Evolutionary conservation across 2,113 vertebrate genomes (phyloP), one percentile per base, ranked within the genome.

Genomic region (Cisticola juncidis): DNA sequence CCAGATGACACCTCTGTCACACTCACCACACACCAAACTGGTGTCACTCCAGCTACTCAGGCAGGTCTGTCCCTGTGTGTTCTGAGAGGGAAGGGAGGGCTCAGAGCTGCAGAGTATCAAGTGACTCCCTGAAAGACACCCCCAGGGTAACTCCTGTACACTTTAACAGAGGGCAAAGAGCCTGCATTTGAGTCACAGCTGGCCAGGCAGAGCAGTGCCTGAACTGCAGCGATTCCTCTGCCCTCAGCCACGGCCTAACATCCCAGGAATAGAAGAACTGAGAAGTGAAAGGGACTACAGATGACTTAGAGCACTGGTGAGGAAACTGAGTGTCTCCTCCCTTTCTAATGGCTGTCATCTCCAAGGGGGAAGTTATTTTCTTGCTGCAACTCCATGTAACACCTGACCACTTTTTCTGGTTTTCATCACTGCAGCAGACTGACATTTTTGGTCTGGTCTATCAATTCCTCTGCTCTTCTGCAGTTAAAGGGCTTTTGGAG

Each of bases 11-110:
- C 29, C 14, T 60, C 29, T 6, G 29, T 9, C 53, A n/a, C 42
- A 4, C 2, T 24, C 5, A 8, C 2, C 60, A 58, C 54, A 4
- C 42, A 11, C 33, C 65, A 45, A 26, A 22, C 65, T 9, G 19
- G 9, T 4, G 9, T 3, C 31, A 14, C 48, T n/a, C 29, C 79
- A 77, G 45, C 62, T 77, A 1, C 16, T 50, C 74, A 14, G 61
- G 29, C 24, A 72, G 4, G 16, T 15, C 68, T 42, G 22, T 11
- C 51, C 47, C 76, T 26, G 4, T 25, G 8, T 0, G 0, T 53
- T 36, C 38, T 81, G 44, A 58, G 57, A 68, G 1, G 5, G 17
- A 26, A 61, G 29, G 29, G 60, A 91, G n/a, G 56, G 61, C 57
- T 85, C 36, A 53, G 23, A 48, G 25, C 23, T 58, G 45, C 61